Conservation (phyloP, 2,797 vertebrate species). For the Leptatherina wallacei region DNA sequence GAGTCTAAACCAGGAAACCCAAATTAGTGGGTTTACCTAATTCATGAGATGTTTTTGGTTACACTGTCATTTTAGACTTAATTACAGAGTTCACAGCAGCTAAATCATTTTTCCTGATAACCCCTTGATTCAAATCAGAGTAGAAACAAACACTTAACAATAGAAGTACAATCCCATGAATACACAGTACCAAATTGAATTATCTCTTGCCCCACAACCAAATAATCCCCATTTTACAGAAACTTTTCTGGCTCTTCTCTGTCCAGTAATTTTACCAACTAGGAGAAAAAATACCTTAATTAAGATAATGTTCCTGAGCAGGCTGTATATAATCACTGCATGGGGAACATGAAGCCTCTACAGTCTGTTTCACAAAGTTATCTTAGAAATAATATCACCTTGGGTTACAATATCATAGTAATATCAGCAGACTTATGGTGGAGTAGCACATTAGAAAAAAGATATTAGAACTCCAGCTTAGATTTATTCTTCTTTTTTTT, state of each 20-base stretch:
- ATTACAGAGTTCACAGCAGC: neutral
- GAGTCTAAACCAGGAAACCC: no score
- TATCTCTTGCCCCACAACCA: neutral
- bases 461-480: neutral
- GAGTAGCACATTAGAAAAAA: slow-evolving; percentile 5
- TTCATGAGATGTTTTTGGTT: neutral
- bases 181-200: neutral
- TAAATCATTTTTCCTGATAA: neutral
- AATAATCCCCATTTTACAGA: neutral
- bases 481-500: neutral
- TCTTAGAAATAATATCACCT: slow-evolving; percentile 9
- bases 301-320: slow-evolving; percentile 1
- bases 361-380: slow-evolving; percentile 13
- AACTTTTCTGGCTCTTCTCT: neutral
- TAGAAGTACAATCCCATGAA: slow-evolving; percentile 8
- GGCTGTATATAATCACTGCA: slow-evolving; percentile 5
- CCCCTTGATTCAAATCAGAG: slow-evolving; percentile 8
- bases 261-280: slow-evolving; percentile 3
- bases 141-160: neutral
- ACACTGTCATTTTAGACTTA: neutral
- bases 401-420: slow-evolving; percentile 6
- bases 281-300: neutral
- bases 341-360: slow-evolving; percentile 24
- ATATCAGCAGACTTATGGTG: neutral
- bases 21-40: no score